A percentile compares a stretch with the other conserved stretches of the same genome.
These are phyloP conservation scores for Cephalotes varians DNA, from an alignment of 2,888 invertebrate species.

Conservation along the genomic window DNA sequence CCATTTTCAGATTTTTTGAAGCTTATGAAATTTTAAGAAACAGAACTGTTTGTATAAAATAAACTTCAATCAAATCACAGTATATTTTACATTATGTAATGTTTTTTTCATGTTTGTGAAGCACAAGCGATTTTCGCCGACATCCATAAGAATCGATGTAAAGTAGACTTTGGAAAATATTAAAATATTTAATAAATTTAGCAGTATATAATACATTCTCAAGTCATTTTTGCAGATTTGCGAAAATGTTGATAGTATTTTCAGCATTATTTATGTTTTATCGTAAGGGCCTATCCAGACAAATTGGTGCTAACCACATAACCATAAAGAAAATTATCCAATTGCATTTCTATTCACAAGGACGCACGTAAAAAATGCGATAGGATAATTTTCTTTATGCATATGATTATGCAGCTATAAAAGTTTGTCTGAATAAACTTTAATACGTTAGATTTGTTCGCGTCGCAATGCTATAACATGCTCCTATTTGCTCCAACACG, in stretches of 20 bases:
- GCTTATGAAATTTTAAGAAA: not conserved
- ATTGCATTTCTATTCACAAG: too few relatives aligned
- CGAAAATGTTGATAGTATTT: not conserved
- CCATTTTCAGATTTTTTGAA: conserved; percentile 75
- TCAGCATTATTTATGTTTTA: not conserved
- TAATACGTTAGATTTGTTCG: too few relatives aligned
- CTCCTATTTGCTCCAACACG: too few relatives aligned
- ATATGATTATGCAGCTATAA: too few relatives aligned
- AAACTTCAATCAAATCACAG: not conserved
- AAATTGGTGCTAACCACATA: too few relatives aligned
- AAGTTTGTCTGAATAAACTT: too few relatives aligned
- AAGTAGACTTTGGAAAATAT: conserved; percentile 10
- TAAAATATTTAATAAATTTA: not conserved
- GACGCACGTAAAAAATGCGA: too few relatives aligned
- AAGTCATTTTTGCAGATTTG: not conserved
- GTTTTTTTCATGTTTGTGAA: not conserved
- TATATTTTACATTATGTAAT: not conserved
- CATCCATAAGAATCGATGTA: not conserved
- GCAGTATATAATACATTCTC: not conserved
- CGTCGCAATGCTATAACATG: too few relatives aligned
- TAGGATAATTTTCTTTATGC: too few relatives aligned
- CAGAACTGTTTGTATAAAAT: not conserved
- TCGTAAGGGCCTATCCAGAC: too few relatives aligned
- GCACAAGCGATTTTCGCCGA: not conserved
- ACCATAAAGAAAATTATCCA: too few relatives aligned